A percentile compares a stretch with the other conserved stretches of the same genome.
Evolutionary conservation across 2,888 invertebrate genomes (phyloP).

Genomic region (Leucophenga montana): DNA sequence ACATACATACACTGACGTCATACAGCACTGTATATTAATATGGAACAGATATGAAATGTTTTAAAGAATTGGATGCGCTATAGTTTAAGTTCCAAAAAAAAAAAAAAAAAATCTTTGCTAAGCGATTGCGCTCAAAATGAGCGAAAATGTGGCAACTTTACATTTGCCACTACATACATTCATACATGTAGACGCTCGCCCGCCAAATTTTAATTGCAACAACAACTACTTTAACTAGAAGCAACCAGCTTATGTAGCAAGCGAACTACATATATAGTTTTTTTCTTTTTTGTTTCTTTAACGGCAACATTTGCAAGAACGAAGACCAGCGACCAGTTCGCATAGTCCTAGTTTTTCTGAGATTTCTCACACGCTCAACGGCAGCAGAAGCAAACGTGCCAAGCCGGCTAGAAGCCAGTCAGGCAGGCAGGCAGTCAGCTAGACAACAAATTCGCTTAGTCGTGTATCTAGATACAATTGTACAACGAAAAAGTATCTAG

Average conservation of each 20-base stretch:
- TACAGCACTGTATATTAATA: not conserved
- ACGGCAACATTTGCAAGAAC: not conserved
- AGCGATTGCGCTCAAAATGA: not conserved
- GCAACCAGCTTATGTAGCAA: constrained; percentile 2
- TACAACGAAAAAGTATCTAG: constrained; percentile 16
- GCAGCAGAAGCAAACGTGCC: not conserved
- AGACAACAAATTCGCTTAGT: not conserved
- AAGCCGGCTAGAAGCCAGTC: not conserved
- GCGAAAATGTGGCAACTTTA: not conserved
- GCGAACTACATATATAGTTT: not conserved
- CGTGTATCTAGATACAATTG: constrained; percentile 17
- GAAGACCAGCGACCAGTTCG: constrained; percentile 2
- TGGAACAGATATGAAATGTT: too few species aligned
- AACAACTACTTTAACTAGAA: not conserved
- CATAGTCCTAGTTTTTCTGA: constrained; percentile 19
- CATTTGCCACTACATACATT: constrained; percentile 10
- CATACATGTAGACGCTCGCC: too few species aligned
- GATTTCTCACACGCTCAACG: constrained; percentile 16
- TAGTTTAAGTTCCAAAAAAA: too few species aligned
- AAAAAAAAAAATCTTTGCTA: not conserved
- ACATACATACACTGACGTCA: not conserved
- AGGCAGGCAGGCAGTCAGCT: constrained; percentile 1
- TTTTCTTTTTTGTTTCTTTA: not conserved
- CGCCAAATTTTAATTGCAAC: not conserved
- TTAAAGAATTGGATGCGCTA: too few species aligned